These are phyloP conservation scores for Cyanoramphus novaezelandiae DNA, from an alignment of 2,113 vertebrate species.

Conservation along the genomic window DNA sequence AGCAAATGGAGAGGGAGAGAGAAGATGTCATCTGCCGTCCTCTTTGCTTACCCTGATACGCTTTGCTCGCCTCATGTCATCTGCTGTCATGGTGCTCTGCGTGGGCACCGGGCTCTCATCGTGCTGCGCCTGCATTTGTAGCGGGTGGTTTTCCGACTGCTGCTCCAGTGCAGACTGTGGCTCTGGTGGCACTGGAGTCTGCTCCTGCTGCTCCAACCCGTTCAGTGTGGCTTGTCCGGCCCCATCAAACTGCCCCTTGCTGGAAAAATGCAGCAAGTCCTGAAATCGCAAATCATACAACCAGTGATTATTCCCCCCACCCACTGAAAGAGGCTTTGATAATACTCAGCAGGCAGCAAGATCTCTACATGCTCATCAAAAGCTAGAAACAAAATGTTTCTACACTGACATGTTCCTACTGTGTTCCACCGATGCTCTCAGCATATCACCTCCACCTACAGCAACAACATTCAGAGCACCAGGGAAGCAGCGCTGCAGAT, in stretches of 20 bases:
- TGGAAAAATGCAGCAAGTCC: conserved; percentile 87
- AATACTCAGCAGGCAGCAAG: neutral
- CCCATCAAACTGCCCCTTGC: conserved; percentile 85
- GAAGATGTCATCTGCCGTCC: neutral
- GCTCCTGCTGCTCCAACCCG: conserved; percentile 83
- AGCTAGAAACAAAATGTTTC: neutral
- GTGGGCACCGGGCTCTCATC: conserved; percentile 68
- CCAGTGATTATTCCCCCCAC: conserved; percentile 54
- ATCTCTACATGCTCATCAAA: neutral
- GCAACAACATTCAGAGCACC: neutral
- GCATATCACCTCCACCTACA: neutral
- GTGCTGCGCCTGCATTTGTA: conserved; percentile 78
- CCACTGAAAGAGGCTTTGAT: neutral
- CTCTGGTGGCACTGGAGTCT: conserved; percentile 71
- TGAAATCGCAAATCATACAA: conserved; percentile 72
- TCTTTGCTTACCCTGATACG: conserved; percentile 87
- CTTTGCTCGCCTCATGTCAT: conserved; percentile 92
- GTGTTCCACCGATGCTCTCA: neutral
- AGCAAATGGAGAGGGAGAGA: neutral
- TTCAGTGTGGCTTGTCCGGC: conserved; percentile 77
- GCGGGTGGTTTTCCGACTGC: conserved; percentile 59
- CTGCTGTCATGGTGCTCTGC: conserved; percentile 82
- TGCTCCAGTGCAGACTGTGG: conserved; percentile 69
- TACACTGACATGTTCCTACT: neutral
- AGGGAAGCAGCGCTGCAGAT: neutral